Evolutionary conservation across 1,140 invertebrate species (phyloP).

Genomic region (Drosophila neocordata): DNA sequence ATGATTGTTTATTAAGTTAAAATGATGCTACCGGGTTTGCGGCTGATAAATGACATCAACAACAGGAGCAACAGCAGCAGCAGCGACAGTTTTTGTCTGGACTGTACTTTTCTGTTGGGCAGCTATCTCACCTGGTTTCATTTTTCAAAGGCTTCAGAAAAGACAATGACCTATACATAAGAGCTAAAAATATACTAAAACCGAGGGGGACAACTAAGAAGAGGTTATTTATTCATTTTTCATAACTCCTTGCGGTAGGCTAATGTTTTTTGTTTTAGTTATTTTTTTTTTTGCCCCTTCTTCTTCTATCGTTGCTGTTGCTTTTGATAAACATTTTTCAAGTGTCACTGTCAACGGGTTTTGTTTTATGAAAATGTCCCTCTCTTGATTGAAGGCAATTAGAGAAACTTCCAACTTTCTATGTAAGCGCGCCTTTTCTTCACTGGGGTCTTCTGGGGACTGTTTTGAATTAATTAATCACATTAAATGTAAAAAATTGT

Average conservation of each 20-base stretch:
- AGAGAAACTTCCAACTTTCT: constrained; percentile 25
- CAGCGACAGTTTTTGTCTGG: constrained; percentile 40
- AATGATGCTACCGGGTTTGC: constrained; percentile 40
- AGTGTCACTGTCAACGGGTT: constrained; percentile 67
- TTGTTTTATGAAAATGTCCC: constrained; percentile 37
- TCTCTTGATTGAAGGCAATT: constrained; percentile 56
- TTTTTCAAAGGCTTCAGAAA: constrained; percentile 49
- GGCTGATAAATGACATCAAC: constrained; percentile 57
- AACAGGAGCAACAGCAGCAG: neutral
- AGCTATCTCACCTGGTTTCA: constrained; percentile 57
- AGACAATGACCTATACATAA: constrained; percentile 30
- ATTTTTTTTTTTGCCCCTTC: neutral
- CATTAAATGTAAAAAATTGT: constrained; percentile 67
- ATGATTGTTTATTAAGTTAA: constrained; percentile 78
- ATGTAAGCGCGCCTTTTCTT: constrained; percentile 1
- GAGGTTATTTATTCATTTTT: constrained; percentile 25
- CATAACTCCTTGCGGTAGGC: constrained; percentile 49
- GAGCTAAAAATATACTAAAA: neutral
- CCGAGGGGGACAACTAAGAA: neutral
- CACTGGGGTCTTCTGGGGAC: constrained; percentile 2
- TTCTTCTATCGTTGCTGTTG: constrained; percentile 8
- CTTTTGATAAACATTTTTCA: constrained; percentile 53
- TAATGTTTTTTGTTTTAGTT: constrained; percentile 15
- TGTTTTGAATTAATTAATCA: constrained; percentile 74
- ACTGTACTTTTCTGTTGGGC: constrained; percentile 55